Evolutionary conservation across 1,140 invertebrate genomes (phyloP), one percentile per base, ranked within the genome.

Genomic region (Philotrypesis tridentata): DNA sequence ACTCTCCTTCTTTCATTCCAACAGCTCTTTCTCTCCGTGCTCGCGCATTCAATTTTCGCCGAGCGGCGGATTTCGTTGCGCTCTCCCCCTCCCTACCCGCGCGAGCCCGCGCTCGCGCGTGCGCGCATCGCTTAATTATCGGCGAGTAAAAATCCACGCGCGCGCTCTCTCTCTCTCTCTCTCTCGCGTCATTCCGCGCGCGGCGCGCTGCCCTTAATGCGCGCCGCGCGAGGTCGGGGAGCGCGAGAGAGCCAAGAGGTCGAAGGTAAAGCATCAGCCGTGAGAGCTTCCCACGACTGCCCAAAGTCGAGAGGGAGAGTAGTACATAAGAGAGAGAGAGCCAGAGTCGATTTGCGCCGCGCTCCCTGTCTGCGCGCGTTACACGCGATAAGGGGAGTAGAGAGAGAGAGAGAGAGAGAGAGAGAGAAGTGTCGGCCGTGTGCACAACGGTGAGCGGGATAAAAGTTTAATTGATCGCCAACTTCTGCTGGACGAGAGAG

Each of bases 221-320:
- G 85, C 80, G 33, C 76, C 85, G 85, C 80, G 33, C 76, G 25
- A 74, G 43, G 23, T n/a, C 12, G 55, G n/a, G n/a, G n/a, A n/a
- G n/a, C n/a, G n/a, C n/a, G n/a, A n/a, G n/a, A 80, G 27, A 63
- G 31, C 25, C 85, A 87, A 85, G 85, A 87, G 88, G 87, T 89
- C 86, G 87, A 80, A 89, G 89, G 87, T 89, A 86, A 88, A 71
- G 31, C 23, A 65, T 65, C 61, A 60, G 84, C 87, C 88, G 87
- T 90, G 89, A 88, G 88, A 90, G 87, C 86, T 89, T 90, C 88
- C 88, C 89, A 89, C 87, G 88, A 87, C 85, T 82, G 83, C 85
- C 84, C 84, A 86, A 87, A 86, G 82, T 85, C 85, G 61, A 7
- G 61, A 11, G 61, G 7, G 23, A n/a, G 17, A 17, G 8, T n/a